Conservation (phyloP, 1,140 invertebrate genomes). For the Akabosia matsudoensis region DNA sequence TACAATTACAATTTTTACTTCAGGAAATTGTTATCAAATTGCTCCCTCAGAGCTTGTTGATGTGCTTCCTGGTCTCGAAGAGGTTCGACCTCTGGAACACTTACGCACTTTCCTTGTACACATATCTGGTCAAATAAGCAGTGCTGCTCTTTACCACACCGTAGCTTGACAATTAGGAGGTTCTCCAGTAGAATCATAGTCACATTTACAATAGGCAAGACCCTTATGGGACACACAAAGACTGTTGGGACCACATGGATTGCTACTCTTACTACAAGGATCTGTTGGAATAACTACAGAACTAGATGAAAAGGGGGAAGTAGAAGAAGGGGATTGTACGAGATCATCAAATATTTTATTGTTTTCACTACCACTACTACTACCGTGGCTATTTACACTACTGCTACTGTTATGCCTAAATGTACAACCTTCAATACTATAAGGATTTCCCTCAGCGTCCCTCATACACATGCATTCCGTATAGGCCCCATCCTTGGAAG, state of each 20-base stretch:
- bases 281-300: background rate
- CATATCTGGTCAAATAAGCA: slow-evolving; percentile 15
- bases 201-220: slow-evolving; percentile 59
- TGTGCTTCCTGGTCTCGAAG: background rate
- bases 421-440: background rate
- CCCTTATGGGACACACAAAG: slow-evolving; percentile 55
- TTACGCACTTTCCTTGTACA: background rate
- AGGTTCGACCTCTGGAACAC: background rate
- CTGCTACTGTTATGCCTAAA: background rate
- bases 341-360: background rate
- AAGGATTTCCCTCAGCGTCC: background rate
- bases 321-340: background rate
- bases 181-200: slow-evolving; percentile 61
- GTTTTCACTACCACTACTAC: slow-evolving; percentile 46
- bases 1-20: too few relatives aligned
- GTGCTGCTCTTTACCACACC: background rate
- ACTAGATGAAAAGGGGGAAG: background rate
- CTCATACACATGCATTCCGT: background rate
- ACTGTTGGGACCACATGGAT: slow-evolving; percentile 43
- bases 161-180: slow-evolving; percentile 46
- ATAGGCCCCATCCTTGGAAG: background rate
- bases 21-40: too few relatives aligned
- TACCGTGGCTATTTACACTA: slow-evolving; percentile 46
- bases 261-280: background rate
- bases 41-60: background rate